Evolutionary conservation across 1,140 invertebrate species (phyloP), one percentile per base, ranked within the genome.

Genomic region (Piezodorus guildinii): DNA sequence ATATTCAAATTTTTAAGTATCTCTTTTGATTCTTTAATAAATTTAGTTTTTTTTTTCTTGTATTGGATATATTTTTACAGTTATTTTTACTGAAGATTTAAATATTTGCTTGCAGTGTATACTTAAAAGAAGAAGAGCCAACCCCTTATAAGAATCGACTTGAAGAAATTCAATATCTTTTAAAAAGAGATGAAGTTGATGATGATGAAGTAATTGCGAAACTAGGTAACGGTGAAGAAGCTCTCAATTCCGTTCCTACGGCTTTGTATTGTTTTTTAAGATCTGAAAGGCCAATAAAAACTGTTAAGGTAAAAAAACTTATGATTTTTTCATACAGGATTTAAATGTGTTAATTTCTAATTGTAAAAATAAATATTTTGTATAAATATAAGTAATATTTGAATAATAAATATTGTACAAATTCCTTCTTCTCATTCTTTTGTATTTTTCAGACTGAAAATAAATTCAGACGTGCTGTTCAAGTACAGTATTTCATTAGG

Each of bases 201-300:
- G 71, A 74, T 49, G 74, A 81, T 60, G 78, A 81, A 69, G 77
- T 88, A 15, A 73, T 80, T 46, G 70, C 77, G 25, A 68, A 73
- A 56, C 72, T 89, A 44, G 87, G 87, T 9, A 81, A 82, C 72
- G 75, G 77, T 65, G 77, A 87, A 5, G 74, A 77, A 61, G 87
- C 87, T 9, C 70, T 85, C 30, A 76, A 82, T 68, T 88, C 87
- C 2, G 87, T 90, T 8, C 86, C 87, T 10, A 86, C 86, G 46
- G 86, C 87, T 25, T 81, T 91, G 65, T 90, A 81, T 73, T 84
- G 81, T 68, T 89, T 88, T 73, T 70, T 91, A 16, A 76, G 79
- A 69, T 80, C 82, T 14, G 75, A 78, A 66, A 76, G 78, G 65
- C 75, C 78, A 30, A 80, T 86, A 58, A 68, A 75, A 12, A 74